A percentile compares a stretch with the other conserved stretches of the same genome.
Evolutionary conservation across 2,888 invertebrate species (phyloP).

Genomic region (Synergus gifuensis): DNA sequence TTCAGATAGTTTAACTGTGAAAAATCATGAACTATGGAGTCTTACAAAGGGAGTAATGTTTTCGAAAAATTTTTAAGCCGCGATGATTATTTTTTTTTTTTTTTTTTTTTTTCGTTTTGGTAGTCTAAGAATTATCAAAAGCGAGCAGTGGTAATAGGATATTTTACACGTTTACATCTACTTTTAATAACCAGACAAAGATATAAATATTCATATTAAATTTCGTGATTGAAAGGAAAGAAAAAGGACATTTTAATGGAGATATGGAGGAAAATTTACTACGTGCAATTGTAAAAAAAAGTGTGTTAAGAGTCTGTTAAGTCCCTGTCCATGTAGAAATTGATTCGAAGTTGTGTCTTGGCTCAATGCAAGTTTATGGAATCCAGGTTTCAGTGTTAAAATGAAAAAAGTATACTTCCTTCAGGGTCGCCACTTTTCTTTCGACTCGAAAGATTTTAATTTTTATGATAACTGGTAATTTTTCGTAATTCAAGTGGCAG

Average conservation of each 20-base stretch:
- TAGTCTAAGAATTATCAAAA: not conserved
- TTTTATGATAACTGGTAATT: not conserved
- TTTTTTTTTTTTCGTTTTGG: not conserved
- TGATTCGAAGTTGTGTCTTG: not conserved
- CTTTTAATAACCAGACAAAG: conserved; percentile 8
- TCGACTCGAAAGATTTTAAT: not conserved
- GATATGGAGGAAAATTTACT: conserved; percentile 9
- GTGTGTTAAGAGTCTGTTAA: not conserved
- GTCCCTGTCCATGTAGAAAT: conserved; percentile 11
- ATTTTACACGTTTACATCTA: conserved; percentile 23
- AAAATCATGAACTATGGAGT: conserved; percentile 17
- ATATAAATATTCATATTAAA: conserved; percentile 16
- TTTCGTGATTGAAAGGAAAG: not conserved
- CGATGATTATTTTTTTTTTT: conserved; percentile 49
- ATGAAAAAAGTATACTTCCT: not conserved
- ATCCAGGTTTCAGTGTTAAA: conserved; percentile 2
- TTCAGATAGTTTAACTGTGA: not conserved
- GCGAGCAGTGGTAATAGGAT: not conserved
- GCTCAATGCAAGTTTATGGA: not conserved
- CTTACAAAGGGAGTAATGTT: not conserved
- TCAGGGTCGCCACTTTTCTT: not conserved
- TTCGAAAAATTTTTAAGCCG: conserved; percentile 46
- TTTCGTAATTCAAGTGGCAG: not conserved
- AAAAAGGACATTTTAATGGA: not conserved
- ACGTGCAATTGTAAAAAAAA: conserved; percentile 7